Evolutionary conservation across 2,888 invertebrate genomes (phyloP).

Genomic region (Eustalomyia histrio): DNA sequence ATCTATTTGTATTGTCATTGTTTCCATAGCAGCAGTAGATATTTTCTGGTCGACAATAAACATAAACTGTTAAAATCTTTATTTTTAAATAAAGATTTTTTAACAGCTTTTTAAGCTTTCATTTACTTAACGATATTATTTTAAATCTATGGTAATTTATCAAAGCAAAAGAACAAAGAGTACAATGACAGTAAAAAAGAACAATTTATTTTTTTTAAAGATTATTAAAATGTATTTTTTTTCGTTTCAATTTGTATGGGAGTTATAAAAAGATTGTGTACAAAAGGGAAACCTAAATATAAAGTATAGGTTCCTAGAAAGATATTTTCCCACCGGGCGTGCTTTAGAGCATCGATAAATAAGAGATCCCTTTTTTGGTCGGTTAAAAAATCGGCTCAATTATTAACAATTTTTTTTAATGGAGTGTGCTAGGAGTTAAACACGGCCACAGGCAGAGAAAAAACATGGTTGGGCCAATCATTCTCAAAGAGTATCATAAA

Average conservation of each 20-base stretch:
- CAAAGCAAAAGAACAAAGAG: slow-evolving; percentile 14
- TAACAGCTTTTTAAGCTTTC: slow-evolving; percentile 12
- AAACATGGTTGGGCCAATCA: too few relatives aligned
- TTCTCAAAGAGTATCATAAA: too few relatives aligned
- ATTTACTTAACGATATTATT: slow-evolving; percentile 39
- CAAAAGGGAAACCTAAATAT: background rate
- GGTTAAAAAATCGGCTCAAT: too few relatives aligned
- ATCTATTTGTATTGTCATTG: slow-evolving; percentile 1
- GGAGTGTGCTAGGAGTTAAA: too few relatives aligned
- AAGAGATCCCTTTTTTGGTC: too few relatives aligned
- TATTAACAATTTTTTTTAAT: too few relatives aligned
- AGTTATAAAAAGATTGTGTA: background rate
- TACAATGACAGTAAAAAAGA: background rate
- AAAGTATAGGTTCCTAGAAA: background rate
- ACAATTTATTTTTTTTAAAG: slow-evolving; percentile 20
- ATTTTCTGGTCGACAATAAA: background rate
- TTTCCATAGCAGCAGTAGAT: background rate
- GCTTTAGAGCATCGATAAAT: too few relatives aligned
- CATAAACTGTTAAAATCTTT: slow-evolving; percentile 17
- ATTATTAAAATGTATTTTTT: background rate
- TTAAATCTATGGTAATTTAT: slow-evolving; percentile 56
- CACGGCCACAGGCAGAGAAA: too few relatives aligned
- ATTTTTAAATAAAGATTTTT: slow-evolving; percentile 17
- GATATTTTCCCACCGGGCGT: too few relatives aligned
- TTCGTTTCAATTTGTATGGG: background rate